Evolutionary conservation across 2,797 vertebrate species (phyloP).

Genomic region (Hirundo rustica): DNA sequence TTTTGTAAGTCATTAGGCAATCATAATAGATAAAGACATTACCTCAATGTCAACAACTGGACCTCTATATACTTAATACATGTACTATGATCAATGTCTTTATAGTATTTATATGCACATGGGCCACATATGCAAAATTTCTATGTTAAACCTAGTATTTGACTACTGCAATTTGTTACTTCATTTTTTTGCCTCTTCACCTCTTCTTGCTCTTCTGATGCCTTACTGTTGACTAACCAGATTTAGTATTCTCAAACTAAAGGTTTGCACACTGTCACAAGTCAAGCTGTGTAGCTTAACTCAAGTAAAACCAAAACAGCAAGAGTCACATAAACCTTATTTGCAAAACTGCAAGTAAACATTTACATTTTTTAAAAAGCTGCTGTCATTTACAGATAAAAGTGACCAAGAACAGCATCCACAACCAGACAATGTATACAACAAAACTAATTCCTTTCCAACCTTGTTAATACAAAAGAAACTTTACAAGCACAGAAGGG

Average conservation of each 20-base stretch:
- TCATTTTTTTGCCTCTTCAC: not conserved
- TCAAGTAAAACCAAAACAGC: not conserved
- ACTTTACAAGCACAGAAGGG: slow-evolving; percentile 28
- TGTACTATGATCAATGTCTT: not conserved
- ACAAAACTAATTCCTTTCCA: slow-evolving; percentile 19
- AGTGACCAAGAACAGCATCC: slow-evolving; percentile 27
- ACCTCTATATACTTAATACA: not conserved
- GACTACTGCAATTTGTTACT: not conserved
- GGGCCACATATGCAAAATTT: not conserved
- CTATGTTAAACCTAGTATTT: not conserved
- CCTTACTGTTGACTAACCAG: not conserved
- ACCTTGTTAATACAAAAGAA: not conserved
- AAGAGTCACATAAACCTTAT: not conserved
- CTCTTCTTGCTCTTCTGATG: not conserved
- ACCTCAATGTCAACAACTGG: not conserved
- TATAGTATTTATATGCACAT: not conserved
- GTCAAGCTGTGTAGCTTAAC: not conserved
- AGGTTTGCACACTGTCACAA: not conserved
- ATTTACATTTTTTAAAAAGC: slow-evolving; percentile 37
- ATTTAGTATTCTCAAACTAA: not conserved
- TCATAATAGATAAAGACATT: not conserved
- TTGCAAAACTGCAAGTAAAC: slow-evolving; percentile 32
- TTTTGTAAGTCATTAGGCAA: not conserved
- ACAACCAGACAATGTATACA: not conserved
- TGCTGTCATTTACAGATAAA: slow-evolving; percentile 47